phyloP scores from a whole-genome alignment of 2,797 vertebrate species.

The Remorina albescens region DNA sequence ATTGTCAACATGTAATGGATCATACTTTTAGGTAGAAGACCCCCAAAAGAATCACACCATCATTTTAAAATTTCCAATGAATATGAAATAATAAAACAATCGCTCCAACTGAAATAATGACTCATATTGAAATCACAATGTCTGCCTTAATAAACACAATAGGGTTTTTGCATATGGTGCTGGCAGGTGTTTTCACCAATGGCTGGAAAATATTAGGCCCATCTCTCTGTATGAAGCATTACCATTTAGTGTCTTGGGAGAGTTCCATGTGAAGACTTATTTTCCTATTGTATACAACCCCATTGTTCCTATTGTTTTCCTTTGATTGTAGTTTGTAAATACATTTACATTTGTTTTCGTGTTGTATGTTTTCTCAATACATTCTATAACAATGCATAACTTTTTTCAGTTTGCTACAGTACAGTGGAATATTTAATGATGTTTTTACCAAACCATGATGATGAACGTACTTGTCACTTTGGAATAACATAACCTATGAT shows the following conservation, averaged over 20 bases:
- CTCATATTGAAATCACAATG: too few species aligned
- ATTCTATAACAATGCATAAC: not conserved
- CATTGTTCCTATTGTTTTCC: conserved; percentile 2
- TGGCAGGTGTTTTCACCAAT: not conserved
- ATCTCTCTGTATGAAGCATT: not conserved
- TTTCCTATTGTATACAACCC: too few species aligned
- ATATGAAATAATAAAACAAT: too few species aligned
- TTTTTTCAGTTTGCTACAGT: not conserved
- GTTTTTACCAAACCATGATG: not conserved
- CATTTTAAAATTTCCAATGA: too few species aligned
- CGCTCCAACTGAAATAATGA: too few species aligned
- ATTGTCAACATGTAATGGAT: too few species aligned
- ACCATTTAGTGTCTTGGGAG: not conserved
- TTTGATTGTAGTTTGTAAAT: not conserved
- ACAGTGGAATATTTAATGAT: not conserved
- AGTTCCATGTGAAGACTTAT: not conserved
- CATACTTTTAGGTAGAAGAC: too few species aligned
- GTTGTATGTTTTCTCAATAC: not conserved
- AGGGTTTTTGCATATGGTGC: too few species aligned
- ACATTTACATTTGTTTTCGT: not conserved
- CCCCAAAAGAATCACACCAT: too few species aligned
- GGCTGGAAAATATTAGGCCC: conserved; percentile 3
- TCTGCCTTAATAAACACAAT: too few species aligned
- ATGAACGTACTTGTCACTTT: not conserved
- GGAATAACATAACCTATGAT: not conserved